phyloP scores from a whole-genome alignment of 2,797 vertebrate species.

The Coluber constrictor region DNA sequence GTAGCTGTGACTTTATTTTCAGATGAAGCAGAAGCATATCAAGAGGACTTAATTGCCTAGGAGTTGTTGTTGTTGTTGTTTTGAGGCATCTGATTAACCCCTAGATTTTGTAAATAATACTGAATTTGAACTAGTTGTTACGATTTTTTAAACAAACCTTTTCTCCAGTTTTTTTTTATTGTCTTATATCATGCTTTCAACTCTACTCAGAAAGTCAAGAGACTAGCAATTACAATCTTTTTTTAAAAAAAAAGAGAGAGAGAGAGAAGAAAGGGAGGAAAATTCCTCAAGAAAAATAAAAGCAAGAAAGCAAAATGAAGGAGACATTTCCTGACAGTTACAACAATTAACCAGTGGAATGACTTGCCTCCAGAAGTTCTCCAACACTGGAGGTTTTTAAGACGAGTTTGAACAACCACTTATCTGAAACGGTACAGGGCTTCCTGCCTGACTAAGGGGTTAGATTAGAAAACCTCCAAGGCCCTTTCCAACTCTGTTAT shows the following conservation, averaged over 20 bases:
- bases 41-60: constrained; percentile 2
- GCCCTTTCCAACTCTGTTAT: neutral
- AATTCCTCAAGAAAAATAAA: neutral
- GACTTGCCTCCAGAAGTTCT: neutral
- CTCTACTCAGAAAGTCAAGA: constrained; percentile 2
- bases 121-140: constrained; percentile 7
- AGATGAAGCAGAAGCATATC: constrained; percentile 2
- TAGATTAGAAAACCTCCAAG: neutral
- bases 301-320: neutral
- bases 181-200: neutral
- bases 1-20: neutral
- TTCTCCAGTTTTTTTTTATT: neutral
- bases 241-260: neutral
- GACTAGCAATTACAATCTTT: neutral
- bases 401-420: neutral
- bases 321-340: neutral
- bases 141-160: constrained; percentile 5
- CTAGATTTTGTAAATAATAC: constrained; percentile 7
- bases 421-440: neutral
- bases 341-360: neutral
- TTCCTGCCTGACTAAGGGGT: too few relatives aligned
- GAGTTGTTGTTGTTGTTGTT: too few relatives aligned
- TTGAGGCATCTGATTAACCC: neutral
- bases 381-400: neutral
- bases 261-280: neutral